A percentile compares a stretch with the other conserved stretches of the same genome.
These are phyloP conservation scores for Rhinoderma darwinii DNA, from an alignment of 2,113 vertebrate genomes.

Conservation along the genomic window DNA sequence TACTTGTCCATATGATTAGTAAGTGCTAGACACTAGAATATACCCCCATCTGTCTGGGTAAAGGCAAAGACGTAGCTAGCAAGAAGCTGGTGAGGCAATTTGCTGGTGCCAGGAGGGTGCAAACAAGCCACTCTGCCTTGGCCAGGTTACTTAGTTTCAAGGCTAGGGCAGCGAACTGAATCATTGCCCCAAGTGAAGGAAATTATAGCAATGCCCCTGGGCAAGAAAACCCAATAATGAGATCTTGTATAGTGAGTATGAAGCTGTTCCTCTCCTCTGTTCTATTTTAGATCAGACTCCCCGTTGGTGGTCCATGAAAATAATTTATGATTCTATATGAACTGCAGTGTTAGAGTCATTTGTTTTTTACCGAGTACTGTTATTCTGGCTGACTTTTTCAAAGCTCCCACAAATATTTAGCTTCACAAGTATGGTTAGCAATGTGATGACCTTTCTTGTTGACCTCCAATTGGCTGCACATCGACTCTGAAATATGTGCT, in stretches of 20 bases:
- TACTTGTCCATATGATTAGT: not conserved
- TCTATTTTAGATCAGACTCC: slow-evolving; percentile 48
- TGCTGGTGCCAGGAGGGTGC: not conserved
- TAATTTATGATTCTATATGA: slow-evolving; percentile 52
- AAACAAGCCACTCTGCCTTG: not conserved
- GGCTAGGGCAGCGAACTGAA: not conserved
- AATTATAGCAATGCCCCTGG: not conserved
- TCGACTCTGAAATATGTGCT: slow-evolving; percentile 67
- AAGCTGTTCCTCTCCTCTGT: slow-evolving; percentile 25
- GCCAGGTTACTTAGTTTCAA: not conserved
- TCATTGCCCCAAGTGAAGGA: not conserved
- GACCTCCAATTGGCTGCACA: slow-evolving; percentile 69
- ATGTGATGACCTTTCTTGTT: slow-evolving; percentile 58
- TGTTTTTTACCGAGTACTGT: slow-evolving; percentile 45
- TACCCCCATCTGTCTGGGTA: not conserved
- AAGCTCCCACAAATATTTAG: slow-evolving; percentile 66
- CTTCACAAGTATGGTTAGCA: slow-evolving; percentile 61
- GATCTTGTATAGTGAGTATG: not conserved
- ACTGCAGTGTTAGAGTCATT: slow-evolving; percentile 55
- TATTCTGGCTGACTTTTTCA: slow-evolving; percentile 49
- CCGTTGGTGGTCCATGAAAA: slow-evolving; percentile 56
- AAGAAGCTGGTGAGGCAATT: not conserved
- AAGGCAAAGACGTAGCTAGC: not conserved
- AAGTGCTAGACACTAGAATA: not conserved
- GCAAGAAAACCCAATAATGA: not conserved